phyloP scores from a whole-genome alignment of 1,140 invertebrate species.

The Bombus difficillimus region DNA sequence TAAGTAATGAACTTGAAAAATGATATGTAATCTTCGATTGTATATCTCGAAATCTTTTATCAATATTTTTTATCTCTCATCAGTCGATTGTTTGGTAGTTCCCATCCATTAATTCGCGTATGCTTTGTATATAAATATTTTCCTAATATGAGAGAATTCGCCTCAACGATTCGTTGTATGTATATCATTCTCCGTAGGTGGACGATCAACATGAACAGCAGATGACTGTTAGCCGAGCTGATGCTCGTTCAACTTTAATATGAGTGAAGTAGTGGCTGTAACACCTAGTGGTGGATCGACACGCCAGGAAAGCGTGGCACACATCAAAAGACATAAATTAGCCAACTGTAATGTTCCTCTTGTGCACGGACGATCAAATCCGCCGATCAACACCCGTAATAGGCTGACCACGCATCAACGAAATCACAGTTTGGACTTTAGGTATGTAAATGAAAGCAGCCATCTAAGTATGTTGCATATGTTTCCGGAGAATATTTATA shows the following conservation, averaged over 20 bases:
- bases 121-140: neutral
- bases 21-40: neutral
- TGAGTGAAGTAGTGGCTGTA: slow-evolving; percentile 81
- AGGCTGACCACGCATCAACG: slow-evolving; percentile 89
- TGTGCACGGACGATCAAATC: slow-evolving; percentile 85
- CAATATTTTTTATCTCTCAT: neutral
- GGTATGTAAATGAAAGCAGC: slow-evolving; percentile 78
- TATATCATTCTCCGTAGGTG: slow-evolving; percentile 61
- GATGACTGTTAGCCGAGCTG: slow-evolving; percentile 81
- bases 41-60: no score
- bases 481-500: slow-evolving; percentile 40
- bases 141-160: neutral
- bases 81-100: neutral
- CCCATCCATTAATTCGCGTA: neutral
- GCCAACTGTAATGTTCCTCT: slow-evolving; percentile 81
- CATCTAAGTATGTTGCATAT: neutral
- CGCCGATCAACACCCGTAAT: slow-evolving; percentile 82
- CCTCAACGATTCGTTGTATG: neutral
- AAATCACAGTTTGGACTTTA: slow-evolving; percentile 90
- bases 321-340: slow-evolving; percentile 80
- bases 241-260: slow-evolving; percentile 80
- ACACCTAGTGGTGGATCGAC: slow-evolving; percentile 77
- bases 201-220: slow-evolving; percentile 76
- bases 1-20: neutral
- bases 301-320: slow-evolving; percentile 78